Evolutionary conservation across 2,797 vertebrate genomes (phyloP).

Genomic region (Pangasius mekongensis): DNA sequence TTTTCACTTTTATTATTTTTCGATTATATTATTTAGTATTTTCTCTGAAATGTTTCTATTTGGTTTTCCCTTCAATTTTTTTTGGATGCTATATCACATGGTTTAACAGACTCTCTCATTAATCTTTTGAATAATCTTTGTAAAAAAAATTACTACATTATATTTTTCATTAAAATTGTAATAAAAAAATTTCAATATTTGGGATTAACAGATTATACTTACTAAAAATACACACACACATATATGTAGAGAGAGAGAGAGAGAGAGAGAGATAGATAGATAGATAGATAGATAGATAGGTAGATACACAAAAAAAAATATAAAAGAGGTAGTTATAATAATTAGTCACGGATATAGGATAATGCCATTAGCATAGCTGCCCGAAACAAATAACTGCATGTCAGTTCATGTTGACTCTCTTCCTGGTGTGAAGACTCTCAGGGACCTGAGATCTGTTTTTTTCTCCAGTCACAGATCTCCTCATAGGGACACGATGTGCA

Average conservation of each 20-base stretch:
- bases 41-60: background rate
- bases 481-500: slow-evolving; percentile 70
- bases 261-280: too few species aligned
- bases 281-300: too few species aligned
- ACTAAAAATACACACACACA: background rate
- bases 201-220: background rate
- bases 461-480: slow-evolving; percentile 73
- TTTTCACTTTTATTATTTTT: background rate
- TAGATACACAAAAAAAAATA: background rate
- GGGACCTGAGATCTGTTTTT: slow-evolving; percentile 25
- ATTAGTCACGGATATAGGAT: background rate
- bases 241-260: too few species aligned
- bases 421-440: slow-evolving; percentile 39
- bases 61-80: background rate
- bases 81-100: background rate
- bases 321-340: background rate
- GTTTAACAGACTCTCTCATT: background rate
- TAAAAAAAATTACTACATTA: background rate
- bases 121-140: background rate
- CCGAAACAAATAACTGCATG: background rate
- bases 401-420: slow-evolving; percentile 26
- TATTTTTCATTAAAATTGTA: background rate
- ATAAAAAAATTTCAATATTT: background rate
- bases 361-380: background rate
- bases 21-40: background rate